phyloP scores from a whole-genome alignment of 2,113 vertebrate genomes.

The Megaceryle maxima region DNA sequence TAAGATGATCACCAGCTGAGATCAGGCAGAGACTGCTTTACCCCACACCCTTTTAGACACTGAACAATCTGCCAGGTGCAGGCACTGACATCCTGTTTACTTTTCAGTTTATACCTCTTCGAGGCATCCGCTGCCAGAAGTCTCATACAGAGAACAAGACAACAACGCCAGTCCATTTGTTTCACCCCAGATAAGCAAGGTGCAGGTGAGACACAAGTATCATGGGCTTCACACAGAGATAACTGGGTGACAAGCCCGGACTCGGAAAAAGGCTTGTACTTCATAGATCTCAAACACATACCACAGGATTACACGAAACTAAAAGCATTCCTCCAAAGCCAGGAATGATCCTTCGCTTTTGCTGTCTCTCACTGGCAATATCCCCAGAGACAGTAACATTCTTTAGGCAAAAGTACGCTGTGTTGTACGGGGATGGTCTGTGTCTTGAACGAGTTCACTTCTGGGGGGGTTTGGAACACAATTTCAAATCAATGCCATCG shows the following conservation, averaged over 20 bases:
- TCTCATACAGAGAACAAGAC: neutral
- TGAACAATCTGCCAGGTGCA: neutral
- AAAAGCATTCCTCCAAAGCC: neutral
- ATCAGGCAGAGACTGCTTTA: neutral
- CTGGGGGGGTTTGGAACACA: neutral
- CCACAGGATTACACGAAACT: neutral
- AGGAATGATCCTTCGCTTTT: neutral
- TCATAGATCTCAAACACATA: neutral
- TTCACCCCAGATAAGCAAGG: neutral
- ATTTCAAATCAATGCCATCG: slow-evolving; percentile 33
- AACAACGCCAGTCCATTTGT: neutral
- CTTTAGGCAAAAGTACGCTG: neutral
- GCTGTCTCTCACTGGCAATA: neutral
- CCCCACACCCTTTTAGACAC: neutral
- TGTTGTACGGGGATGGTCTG: neutral
- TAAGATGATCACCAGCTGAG: slow-evolving; percentile 3
- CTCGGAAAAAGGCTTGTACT: neutral
- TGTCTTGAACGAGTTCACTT: neutral
- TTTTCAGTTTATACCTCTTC: neutral
- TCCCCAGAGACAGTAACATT: neutral
- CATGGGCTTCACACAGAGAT: neutral
- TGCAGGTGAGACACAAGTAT: neutral
- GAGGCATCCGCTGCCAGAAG: neutral
- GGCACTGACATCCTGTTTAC: neutral
- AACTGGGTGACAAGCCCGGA: neutral